phyloP scores from a whole-genome alignment of 2,113 vertebrate genomes.

The Delphinapterus leucas region DNA sequence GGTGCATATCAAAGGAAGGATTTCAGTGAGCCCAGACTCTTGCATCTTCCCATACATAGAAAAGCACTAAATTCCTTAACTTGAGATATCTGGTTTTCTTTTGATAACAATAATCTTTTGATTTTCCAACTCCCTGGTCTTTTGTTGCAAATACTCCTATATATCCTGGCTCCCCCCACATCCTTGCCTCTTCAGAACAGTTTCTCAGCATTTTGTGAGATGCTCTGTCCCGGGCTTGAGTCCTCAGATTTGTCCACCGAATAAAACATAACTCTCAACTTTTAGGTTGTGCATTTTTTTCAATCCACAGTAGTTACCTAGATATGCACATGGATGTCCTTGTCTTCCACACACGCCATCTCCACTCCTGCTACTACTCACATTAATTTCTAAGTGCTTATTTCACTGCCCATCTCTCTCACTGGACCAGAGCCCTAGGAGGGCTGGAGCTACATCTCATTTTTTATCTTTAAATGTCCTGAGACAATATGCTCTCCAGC shows the following conservation, averaged over 20 bases:
- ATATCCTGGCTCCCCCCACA: background rate
- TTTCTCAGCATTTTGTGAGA: background rate
- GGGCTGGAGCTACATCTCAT: background rate
- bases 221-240: background rate
- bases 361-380: accelerated
- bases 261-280: background rate
- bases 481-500: background rate
- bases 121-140: background rate
- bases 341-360: background rate
- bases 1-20: background rate
- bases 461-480: background rate
- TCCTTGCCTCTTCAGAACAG: background rate
- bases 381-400: background rate
- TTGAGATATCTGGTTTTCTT: background rate
- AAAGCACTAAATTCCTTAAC: background rate
- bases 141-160: background rate
- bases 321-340: background rate
- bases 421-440: background rate
- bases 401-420: background rate
- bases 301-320: background rate
- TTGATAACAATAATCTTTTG: background rate
- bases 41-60: background rate
- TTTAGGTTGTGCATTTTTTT: background rate
- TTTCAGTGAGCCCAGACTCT: background rate
- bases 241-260: background rate